A percentile compares a stretch with the other conserved stretches of the same genome.
Conservation (phyloP, 2,113 vertebrate species). For the Crypturellus undulatus region DNA sequence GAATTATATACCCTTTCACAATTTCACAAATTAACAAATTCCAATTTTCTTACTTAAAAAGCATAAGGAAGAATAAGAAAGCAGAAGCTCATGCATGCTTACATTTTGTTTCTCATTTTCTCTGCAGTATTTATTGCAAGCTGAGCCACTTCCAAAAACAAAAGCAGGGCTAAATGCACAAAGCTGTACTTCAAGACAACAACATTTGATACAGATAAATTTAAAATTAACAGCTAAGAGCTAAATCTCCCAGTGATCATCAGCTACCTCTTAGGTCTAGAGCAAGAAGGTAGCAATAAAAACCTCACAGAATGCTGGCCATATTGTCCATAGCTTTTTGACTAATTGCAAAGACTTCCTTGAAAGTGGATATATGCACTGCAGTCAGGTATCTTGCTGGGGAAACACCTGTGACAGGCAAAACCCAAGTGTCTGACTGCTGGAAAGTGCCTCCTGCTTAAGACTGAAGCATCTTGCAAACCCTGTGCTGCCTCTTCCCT, state of each 20-base stretch:
- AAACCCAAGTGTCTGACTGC: neutral
- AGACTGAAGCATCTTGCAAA: neutral
- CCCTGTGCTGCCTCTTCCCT: neutral
- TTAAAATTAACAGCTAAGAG: neutral
- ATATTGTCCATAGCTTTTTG: neutral
- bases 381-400: constrained; percentile 36
- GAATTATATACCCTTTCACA: neutral
- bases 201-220: neutral
- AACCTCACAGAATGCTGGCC: neutral
- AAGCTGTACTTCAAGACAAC: neutral
- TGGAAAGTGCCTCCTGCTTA: neutral
- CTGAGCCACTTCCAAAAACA: constrained; percentile 53
- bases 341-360: constrained; percentile 12
- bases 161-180: constrained; percentile 28
- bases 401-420: constrained; percentile 37
- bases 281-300: neutral
- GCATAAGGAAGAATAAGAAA: neutral
- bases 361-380: constrained; percentile 40
- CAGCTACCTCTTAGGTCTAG: neutral
- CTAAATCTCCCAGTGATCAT: neutral
- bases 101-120: neutral
- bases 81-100: accelerated
- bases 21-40: neutral
- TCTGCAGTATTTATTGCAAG: constrained; percentile 31
- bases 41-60: neutral